Conservation (phyloP, 1,140 invertebrate genomes). For the Maniola jurtina region DNA sequence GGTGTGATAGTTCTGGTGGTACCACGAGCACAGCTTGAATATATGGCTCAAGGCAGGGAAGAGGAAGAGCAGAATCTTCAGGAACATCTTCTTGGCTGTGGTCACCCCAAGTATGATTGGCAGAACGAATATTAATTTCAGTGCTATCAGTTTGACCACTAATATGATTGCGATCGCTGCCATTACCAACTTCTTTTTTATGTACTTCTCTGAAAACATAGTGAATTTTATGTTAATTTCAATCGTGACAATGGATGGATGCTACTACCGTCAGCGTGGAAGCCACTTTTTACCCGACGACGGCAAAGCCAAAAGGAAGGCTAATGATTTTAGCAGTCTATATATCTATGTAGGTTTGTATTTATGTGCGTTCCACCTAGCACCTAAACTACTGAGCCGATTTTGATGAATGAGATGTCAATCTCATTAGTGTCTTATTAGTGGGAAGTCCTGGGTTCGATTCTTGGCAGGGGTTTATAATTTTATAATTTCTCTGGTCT, state of each 20-base stretch:
- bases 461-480: too few relatives aligned
- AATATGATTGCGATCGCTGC: constrained; percentile 86
- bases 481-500: too few relatives aligned
- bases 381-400: too few relatives aligned
- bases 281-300: too few relatives aligned
- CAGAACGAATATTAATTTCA: constrained; percentile 87
- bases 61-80: constrained; percentile 88
- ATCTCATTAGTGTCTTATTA: too few relatives aligned
- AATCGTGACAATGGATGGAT: neutral
- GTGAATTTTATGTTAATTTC: neutral
- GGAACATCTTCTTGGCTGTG: constrained; percentile 88
- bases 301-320: too few relatives aligned
- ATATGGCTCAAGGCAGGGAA: constrained; percentile 89
- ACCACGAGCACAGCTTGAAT: constrained; percentile 91
- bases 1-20: constrained; percentile 83
- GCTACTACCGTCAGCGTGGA: neutral
- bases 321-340: too few relatives aligned
- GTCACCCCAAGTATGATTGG: constrained; percentile 87
- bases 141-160: constrained; percentile 88
- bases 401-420: too few relatives aligned
- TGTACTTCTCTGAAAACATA: constrained; percentile 84
- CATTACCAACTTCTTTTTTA: constrained; percentile 86
- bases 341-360: too few relatives aligned
- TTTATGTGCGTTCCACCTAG: too few relatives aligned
- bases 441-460: too few relatives aligned